Percentiles rank a stretch among this genome's conserved stretches.
These are phyloP conservation scores for Helleia helle DNA, from an alignment of 2,888 invertebrate species.

Conservation along the genomic window DNA sequence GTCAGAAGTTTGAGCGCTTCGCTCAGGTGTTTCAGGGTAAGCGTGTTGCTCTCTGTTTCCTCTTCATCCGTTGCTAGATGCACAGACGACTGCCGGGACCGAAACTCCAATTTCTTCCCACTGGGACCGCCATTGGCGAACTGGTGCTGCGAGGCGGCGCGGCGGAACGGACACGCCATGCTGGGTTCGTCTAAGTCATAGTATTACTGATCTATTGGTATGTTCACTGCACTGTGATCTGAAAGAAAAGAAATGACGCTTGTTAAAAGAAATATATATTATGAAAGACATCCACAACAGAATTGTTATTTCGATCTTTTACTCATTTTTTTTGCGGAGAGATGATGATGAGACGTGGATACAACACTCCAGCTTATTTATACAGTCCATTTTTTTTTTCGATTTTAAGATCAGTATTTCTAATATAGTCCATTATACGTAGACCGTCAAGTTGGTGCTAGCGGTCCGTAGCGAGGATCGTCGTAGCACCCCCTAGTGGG, in stretches of 20 bases:
- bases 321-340: too few relatives aligned
- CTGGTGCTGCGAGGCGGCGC: slow-evolving; percentile 69
- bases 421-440: too few relatives aligned
- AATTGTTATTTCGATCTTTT: too few relatives aligned
- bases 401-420: too few relatives aligned
- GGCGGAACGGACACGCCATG: slow-evolving; percentile 74
- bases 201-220: slow-evolving; percentile 19
- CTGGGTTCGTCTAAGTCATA: slow-evolving; percentile 17
- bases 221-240: slow-evolving; percentile 16
- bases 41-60: slow-evolving; percentile 75
- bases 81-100: slow-evolving; percentile 77
- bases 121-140: slow-evolving; percentile 63
- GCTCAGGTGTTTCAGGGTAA: slow-evolving; percentile 85
- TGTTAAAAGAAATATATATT: too few relatives aligned
- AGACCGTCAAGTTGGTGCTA: too few relatives aligned
- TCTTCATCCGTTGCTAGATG: slow-evolving; percentile 78
- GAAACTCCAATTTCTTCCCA: slow-evolving; percentile 55
- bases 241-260: slow-evolving; percentile 13
- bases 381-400: too few relatives aligned
- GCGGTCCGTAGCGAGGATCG: too few relatives aligned
- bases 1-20: slow-evolving; percentile 87
- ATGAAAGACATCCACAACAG: too few relatives aligned
- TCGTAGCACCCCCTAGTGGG: too few relatives aligned
- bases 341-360: too few relatives aligned
- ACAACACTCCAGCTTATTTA: too few relatives aligned